Base-by-base conservation (phyloP, 2,888 invertebrate genomes). In the Drosophila hamatofila region DNA sequence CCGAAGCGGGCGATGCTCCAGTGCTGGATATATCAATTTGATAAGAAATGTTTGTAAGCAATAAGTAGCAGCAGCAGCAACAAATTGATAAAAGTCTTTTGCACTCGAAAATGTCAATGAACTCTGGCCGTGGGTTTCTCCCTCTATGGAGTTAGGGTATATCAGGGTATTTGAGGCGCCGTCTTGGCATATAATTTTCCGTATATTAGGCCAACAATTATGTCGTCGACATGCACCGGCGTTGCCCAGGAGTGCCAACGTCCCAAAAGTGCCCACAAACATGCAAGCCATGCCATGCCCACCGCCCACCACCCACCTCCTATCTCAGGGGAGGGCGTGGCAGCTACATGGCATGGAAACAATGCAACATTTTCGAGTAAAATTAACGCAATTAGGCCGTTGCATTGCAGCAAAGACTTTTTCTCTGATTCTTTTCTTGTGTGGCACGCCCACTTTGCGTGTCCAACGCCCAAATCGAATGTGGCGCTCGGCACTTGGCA, bases 321-420 rank as follows among this genome's bases (percentile, higher is more conserved):
- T 25, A 25, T 4, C 25, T 2, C 25, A 2, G 2, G 4, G 5
- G 0, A 18, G 51, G 87, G 84, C 75, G 79, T 80, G 71, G 48
- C 78, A 21, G 57, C 16, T 1, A 9, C 16, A 44, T 14, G 18
- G 8, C 30, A 30, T 11, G n/a, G 21, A 77, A 82, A 77, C 74
- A 83, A 73, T 77, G 73, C 59, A 69, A 69, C 54, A 72, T 84
- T 75, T 75, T 63, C 12, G 54, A 81, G 87, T 62, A 73, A 85
- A 89, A 90, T 89, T 90, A 89, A 89, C 86, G 77, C 84, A 89
- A 90, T 89, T 90, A 89, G 79, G 83, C 72, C 81, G 75, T 72
- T 49, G 82, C 57, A 61, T 63, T 74, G 68, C 74, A 68, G 74
- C 44, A 65, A 67, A 69, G 56, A 49, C 30, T 33, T n/a, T 6